Evolutionary conservation across 1,140 invertebrate species (phyloP), one percentile per base, ranked within the genome.

Genomic region (Cotesia chilonis): DNA sequence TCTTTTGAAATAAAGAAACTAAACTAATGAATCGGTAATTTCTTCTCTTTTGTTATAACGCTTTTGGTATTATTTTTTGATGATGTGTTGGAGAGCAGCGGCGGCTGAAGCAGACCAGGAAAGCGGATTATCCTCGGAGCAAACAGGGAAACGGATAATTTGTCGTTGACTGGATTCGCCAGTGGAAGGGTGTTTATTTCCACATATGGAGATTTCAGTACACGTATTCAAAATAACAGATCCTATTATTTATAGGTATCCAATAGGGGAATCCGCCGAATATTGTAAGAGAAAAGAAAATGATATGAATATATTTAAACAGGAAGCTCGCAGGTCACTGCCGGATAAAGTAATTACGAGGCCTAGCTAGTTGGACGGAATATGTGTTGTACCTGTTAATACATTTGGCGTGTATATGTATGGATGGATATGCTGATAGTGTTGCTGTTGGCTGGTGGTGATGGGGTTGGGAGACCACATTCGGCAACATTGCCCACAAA

Each of bases 121-220:
- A 47, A 59, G 66, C 65, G 69, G 77, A 76, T 72, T 74, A 76
- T 76, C 76, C 73, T 74, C 76, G 68, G 59, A 65, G 68, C 54
- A 71, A 69, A 72, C 76, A 70, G 52, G 59, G 35, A 75, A 75
- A 68, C 10, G 20, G 66, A 68, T 68, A 68, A 68, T 68, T 68
- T 68, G 66, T 41, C 66, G 51, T 55, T 52, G 47, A 68, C 66
- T 47, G 14, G 12, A 12, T 54, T 66, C 38, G 20, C 41, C 38
- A 38, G 28, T 66, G 37, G 38, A 20, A 66, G 20, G 64, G 41
- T 60, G 68, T 70, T 70, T 70, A 70, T 70, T 70, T 60, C 55
- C 68, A 70, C 68, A 70, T 70, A 70, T 70, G 68, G 68, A 70
- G 68, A 70, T 70, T 70, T 60, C 14, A 35, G 35, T 51, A 51